A percentile compares a stretch with the other conserved stretches of the same genome.
Evolutionary conservation across 2,888 invertebrate genomes (phyloP).

Genomic region (Apomyelois bistriatella): DNA sequence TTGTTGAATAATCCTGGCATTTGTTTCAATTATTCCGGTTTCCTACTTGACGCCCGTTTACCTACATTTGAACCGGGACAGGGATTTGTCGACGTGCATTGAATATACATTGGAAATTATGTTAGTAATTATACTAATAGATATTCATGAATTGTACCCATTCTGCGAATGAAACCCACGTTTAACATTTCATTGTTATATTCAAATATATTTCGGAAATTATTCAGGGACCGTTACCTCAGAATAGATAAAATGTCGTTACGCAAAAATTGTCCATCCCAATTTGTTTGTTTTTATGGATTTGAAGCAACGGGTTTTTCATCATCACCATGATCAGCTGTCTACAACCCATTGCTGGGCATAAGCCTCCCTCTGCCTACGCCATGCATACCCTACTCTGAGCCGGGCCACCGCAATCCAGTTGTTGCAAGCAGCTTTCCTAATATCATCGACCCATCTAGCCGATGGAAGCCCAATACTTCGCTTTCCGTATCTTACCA

Average conservation of each 20-base stretch:
- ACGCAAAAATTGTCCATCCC: not conserved
- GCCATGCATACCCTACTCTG: too few relatives aligned
- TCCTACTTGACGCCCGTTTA: slow-evolving; percentile 61
- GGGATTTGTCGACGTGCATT: slow-evolving; percentile 51
- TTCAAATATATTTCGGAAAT: slow-evolving; percentile 31
- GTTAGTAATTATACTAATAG: slow-evolving; percentile 41
- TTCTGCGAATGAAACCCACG: slow-evolving; percentile 37
- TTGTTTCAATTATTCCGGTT: slow-evolving; percentile 75
- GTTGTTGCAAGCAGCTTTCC: too few relatives aligned
- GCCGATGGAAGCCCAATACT: too few relatives aligned
- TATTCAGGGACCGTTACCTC: not conserved
- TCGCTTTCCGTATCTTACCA: too few relatives aligned
- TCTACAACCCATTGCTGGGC: too few relatives aligned
- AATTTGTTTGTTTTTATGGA: not conserved
- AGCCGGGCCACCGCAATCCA: too few relatives aligned
- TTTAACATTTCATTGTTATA: slow-evolving; percentile 25
- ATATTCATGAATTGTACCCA: slow-evolving; percentile 37
- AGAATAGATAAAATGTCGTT: not conserved
- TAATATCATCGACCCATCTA: too few relatives aligned
- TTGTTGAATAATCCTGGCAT: slow-evolving; percentile 76
- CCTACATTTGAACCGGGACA: slow-evolving; percentile 54
- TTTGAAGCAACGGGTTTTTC: too few relatives aligned
- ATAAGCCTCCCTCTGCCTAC: too few relatives aligned
- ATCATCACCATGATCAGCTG: too few relatives aligned
- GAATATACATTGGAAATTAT: slow-evolving; percentile 52